A percentile compares a stretch with the other conserved stretches of the same genome.
Evolutionary conservation across 2,113 vertebrate genomes (phyloP).

Genomic region (Macroglossus sobrinus): DNA sequence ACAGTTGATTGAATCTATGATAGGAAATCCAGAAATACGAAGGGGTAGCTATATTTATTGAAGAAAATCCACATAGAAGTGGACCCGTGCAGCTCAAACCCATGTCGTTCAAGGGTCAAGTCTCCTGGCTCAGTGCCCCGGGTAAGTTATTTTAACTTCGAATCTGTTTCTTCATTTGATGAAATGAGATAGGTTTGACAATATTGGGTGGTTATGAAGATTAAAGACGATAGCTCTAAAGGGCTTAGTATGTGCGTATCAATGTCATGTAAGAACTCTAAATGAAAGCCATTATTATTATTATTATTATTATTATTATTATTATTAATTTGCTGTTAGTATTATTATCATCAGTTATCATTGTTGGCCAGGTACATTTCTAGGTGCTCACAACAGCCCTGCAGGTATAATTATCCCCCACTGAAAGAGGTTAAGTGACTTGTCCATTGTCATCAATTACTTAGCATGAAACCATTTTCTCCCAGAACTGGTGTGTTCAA

Average conservation of each 20-base stretch:
- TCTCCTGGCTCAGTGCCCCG: background rate
- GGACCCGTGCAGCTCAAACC: background rate
- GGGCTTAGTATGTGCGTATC: background rate
- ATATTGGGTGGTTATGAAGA: background rate
- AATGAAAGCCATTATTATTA: background rate
- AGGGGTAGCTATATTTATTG: background rate
- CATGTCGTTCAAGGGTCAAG: background rate
- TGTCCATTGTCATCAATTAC: background rate
- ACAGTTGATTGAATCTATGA: background rate
- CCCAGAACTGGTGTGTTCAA: background rate
- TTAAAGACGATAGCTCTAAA: background rate
- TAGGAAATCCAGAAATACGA: background rate
- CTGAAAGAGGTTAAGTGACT: background rate
- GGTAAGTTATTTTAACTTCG: background rate
- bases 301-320: background rate
- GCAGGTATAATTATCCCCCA: background rate
- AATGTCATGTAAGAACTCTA: background rate
- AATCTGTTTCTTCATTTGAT: background rate
- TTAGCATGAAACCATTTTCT: background rate
- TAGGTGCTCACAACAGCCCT: background rate
- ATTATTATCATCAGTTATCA: background rate
- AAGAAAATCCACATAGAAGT: background rate
- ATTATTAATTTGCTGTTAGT: background rate
- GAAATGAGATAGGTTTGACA: background rate
- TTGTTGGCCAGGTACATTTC: background rate